Base-by-base conservation (phyloP, 2,888 invertebrate species). In the Carabus problematicus region DNA sequence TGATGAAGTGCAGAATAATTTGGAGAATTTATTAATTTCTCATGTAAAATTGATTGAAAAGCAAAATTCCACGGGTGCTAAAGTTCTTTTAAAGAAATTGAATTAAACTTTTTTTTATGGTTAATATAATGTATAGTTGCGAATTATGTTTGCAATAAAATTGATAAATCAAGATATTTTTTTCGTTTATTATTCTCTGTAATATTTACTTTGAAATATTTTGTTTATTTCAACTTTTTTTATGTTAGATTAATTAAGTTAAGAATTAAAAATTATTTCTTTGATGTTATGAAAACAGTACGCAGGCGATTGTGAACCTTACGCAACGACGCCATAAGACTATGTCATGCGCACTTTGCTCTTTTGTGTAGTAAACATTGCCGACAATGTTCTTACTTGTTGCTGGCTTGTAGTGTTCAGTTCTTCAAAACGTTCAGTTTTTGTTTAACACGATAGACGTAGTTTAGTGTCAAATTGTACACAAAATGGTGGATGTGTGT, bases 401-500 rank as follows among this genome's bases (percentile, higher is more conserved):
- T 29, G 29, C 3, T 29, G 29, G 29, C n/a, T 64, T 9, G 43
- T 12, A 39, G 29, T 43, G 45, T 68, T 63, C 16, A 55, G 43
- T 8, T 2, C 3, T 29, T 3, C 29, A 29, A 3, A 29, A 29
- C 29, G 29, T 29, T 29, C 3, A 3, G 29, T 29, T 29, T 29
- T 29, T 29, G 29, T 29, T 29, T 29, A 2, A n/a, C n/a, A n/a
- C n/a, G n/a, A 43, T 40, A n/a, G 42, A 55, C 42, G 43, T 70
- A 8, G 58, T 59, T 58, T 72, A 64, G 41, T 70, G 2, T 29
- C 16, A 52, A 6, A 16, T 14, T 60, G 3, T 54, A n/a, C 40
- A 39, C 72, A 82, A 77, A 74, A 89, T 89, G 88, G 86, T 88
- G 74, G 88, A 89, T 76, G 85, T 91, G 75, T 86, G 91, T 74